Base-by-base conservation (phyloP, 2,113 vertebrate species). In the Morone saxatilis region DNA sequence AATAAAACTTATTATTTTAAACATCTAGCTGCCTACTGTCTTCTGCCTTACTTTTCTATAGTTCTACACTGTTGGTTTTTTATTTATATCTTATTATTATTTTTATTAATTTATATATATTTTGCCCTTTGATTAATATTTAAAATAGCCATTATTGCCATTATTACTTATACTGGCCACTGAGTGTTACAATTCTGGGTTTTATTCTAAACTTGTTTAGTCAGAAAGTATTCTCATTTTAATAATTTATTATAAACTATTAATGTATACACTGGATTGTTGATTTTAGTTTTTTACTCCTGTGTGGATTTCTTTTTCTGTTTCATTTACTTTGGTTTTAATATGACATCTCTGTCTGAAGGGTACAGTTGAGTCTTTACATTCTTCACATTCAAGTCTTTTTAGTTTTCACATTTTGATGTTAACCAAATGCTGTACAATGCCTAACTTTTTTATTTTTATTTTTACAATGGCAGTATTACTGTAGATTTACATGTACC, bases 231-330 rank as follows among this genome's bases (percentile, higher is more conserved):
- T 77, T 80, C 13, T 80, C 4, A 31, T 65, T 80, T 75, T 62
- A 22, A 45, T 90, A 72, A 86, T 63, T 86, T 88, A 85, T 86
- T 86, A 25, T 53, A 65, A 53, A 85, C 41, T 76, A 53, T 61
- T 54, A 19, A 20, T 73, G 59, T 79, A 2, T 68, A 57, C 10
- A 70, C n/a, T 87, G 38, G 31, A 60, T 41, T 38, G 50, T 20
- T 43, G 31, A 31, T 31, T 31, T 72, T 71, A 60, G 68, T 66
- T 54, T 0, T 67, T 38, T 1, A 36, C 41, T 48, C 10, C 6
- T 73, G 10, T 41, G 50, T 71, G 3, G 25, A 20, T 51, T 56
- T 16, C 2, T 57, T 56, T 54, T 41, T 51, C 5, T 66, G 16
- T 84, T 11, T 80, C 45, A 53, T 16, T 65, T 40, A 45, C 20